Evolutionary conservation across 2,113 vertebrate genomes (phyloP).

Genomic region (Gracilinanus agilis): DNA sequence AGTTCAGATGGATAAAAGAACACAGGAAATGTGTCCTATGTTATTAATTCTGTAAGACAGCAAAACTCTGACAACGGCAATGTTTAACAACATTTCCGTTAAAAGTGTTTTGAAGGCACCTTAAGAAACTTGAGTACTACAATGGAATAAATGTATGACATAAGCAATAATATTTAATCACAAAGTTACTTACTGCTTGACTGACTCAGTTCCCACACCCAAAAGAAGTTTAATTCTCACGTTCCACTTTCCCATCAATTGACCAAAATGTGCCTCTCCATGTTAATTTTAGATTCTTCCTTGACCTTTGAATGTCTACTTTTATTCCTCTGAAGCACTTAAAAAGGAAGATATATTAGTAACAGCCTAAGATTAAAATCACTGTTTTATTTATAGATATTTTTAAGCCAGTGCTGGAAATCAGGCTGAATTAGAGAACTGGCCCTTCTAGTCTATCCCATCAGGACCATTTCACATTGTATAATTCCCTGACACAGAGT

Average conservation of each 20-base stretch:
- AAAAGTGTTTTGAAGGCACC: slow-evolving; percentile 46
- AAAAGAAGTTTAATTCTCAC: slow-evolving; percentile 64
- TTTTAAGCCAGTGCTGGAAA: slow-evolving; percentile 53
- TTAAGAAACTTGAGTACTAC: slow-evolving; percentile 25
- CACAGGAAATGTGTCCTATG: slow-evolving; percentile 73
- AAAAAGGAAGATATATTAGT: slow-evolving; percentile 61
- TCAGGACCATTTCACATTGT: slow-evolving; percentile 7
- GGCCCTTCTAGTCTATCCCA: background rate
- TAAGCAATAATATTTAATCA: slow-evolving; percentile 34
- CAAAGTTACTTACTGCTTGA: slow-evolving; percentile 46
- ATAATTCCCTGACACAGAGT: slow-evolving; percentile 45
- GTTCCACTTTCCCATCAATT: slow-evolving; percentile 61
- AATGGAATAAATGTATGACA: slow-evolving; percentile 53
- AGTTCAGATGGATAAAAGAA: slow-evolving; percentile 50
- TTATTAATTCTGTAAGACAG: slow-evolving; percentile 62
- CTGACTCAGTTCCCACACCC: slow-evolving; percentile 59
- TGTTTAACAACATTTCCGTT: slow-evolving; percentile 72
- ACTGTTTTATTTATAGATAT: slow-evolving; percentile 56
- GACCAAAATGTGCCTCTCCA: slow-evolving; percentile 45
- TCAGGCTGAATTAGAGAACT: slow-evolving; percentile 46
- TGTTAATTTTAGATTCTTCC: slow-evolving; percentile 70
- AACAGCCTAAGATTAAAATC: slow-evolving; percentile 57
- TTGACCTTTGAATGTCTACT: slow-evolving; percentile 54
- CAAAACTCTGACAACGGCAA: slow-evolving; percentile 49
- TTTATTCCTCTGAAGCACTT: slow-evolving; percentile 68